These are phyloP conservation scores for Drosophila lacteicornis DNA, from an alignment of 1,140 invertebrate genomes.

Conservation along the genomic window DNA sequence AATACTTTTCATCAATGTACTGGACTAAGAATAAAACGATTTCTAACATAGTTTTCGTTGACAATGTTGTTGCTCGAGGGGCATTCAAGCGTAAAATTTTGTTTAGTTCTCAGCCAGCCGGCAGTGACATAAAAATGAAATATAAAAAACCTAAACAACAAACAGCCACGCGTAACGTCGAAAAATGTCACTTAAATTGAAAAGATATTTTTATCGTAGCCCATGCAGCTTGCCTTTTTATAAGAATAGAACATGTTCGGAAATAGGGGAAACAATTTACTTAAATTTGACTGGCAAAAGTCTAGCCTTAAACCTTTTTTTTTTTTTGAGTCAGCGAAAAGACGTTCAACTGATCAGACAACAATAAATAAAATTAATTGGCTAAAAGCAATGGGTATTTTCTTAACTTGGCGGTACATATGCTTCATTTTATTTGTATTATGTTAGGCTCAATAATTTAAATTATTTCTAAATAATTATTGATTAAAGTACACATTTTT, in stretches of 20 bases:
- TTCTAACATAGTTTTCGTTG: conserved; percentile 39
- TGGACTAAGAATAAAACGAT: conserved; percentile 52
- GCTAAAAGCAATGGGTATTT: too few species aligned
- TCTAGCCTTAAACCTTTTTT: too few species aligned
- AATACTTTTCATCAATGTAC: conserved; percentile 71
- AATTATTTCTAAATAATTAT: too few species aligned
- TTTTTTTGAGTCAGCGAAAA: too few species aligned
- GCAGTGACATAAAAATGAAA: conserved; percentile 34
- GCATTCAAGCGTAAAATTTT: conserved; percentile 61
- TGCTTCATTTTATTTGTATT: too few species aligned
- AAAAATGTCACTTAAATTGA: conserved; percentile 33
- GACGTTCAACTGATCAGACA: too few species aligned
- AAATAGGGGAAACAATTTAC: neutral
- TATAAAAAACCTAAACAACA: conserved; percentile 29
- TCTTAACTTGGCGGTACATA: too few species aligned
- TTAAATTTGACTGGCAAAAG: neutral
- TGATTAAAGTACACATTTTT: too few species aligned
- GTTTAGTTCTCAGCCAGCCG: conserved; percentile 58
- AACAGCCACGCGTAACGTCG: conserved; percentile 20
- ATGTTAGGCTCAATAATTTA: too few species aligned
- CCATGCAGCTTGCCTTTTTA: neutral
- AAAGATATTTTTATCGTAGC: conserved; percentile 14
- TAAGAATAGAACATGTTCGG: too few species aligned
- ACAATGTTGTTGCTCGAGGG: conserved; percentile 16
- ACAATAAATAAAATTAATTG: too few species aligned